Base-by-base conservation (phyloP, 2,888 invertebrate species). In the Melieria omissa region DNA sequence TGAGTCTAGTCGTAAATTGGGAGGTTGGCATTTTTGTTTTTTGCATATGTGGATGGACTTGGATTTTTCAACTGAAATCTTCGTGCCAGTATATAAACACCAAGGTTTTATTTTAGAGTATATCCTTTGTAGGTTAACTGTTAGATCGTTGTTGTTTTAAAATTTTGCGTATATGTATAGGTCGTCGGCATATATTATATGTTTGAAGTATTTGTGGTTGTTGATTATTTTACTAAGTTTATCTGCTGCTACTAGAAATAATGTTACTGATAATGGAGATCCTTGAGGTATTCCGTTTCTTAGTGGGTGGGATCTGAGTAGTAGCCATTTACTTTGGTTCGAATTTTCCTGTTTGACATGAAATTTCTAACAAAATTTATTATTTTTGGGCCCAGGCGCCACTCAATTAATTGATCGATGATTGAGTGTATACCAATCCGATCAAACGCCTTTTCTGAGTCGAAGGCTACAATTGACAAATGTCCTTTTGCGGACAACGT, bases 251-350 rank as follows among this genome's bases (percentile, higher is more conserved):
- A 61, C 7, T 12, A 41, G 5, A 45, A 61, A 61, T 14, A 61
- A 9, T 41, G 10, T n/a, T 9, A 61, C 61, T 41, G 61, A 61
- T 9, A 61, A 14, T 61, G 45, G 61, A 12, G 61, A 61, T 5
- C 61, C 61, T 61, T 61, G 61, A 41, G 45, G 61, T 4, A 61
- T 61, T 5, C 61, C 61, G n/a, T 61, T 61, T 41, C 14, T 45
- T 14, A 61, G 7, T 41, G 45, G 14, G 6, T 45, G 9, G 14
- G 49, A 12, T 63, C 1, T n/a, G 47, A 29, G 47, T 47, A 62
- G 46, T 12, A 29, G 41, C 49, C 49, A 10, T 61, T 7, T 8
- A 14, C 7, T 14, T 61, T 14, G 4, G 46, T 16, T 14, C 45
- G 46, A 14, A 61, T 8, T 45, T 61, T 61, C 10, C 14, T n/a